phyloP scores from a whole-genome alignment of 2,797 vertebrate genomes.

The Geotria australis region DNA sequence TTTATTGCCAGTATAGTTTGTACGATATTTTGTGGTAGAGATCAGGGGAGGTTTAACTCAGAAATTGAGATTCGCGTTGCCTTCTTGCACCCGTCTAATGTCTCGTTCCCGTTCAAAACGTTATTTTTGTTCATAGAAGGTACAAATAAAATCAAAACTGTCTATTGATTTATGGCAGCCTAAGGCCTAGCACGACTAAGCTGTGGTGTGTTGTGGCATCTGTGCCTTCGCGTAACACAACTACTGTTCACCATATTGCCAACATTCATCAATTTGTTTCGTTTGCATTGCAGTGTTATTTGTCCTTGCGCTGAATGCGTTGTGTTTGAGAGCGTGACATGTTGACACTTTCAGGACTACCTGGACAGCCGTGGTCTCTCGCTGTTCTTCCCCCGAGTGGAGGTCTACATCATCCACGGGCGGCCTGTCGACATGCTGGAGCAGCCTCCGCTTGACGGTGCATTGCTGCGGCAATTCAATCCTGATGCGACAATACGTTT shows the following conservation, averaged over 20 bases:
- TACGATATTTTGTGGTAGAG: not conserved
- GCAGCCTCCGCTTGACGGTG: constrained; percentile 26
- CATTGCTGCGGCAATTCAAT: not conserved
- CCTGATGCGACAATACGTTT: too few species aligned
- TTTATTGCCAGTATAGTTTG: too few species aligned
- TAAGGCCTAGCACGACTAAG: too few species aligned
- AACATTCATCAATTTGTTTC: not conserved
- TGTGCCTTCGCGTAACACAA: too few species aligned
- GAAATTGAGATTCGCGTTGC: not conserved
- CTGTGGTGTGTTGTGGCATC: too few species aligned
- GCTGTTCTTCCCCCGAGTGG: constrained; percentile 27
- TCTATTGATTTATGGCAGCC: too few species aligned
- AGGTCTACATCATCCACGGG: constrained; percentile 36
- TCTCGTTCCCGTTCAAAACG: not conserved
- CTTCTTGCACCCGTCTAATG: not conserved
- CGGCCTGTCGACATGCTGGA: constrained; percentile 37
- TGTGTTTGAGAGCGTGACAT: not conserved
- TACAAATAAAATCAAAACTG: too few species aligned
- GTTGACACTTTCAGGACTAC: constrained; percentile 18
- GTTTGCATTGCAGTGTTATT: not conserved
- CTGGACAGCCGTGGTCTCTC: constrained; percentile 29
- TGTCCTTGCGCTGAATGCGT: not conserved
- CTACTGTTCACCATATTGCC: too few species aligned
- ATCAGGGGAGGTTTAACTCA: not conserved
- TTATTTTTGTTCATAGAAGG: not conserved